phyloP scores from a whole-genome alignment of 23 tunicate species.

The Trididemnum miniatum region DNA sequence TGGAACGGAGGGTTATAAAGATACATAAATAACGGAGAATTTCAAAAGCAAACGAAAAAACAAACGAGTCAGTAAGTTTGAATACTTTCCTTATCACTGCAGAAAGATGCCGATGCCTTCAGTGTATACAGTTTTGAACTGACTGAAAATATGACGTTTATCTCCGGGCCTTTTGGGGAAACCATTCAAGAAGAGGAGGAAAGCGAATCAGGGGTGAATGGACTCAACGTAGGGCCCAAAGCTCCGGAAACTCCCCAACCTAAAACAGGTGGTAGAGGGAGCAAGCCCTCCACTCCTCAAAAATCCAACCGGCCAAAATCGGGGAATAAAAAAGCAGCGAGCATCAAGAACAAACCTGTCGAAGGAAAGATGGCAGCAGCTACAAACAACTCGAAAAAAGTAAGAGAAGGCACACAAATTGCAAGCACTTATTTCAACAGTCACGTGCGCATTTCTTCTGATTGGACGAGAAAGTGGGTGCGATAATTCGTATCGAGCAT shows the following conservation, averaged over 20 bases:
- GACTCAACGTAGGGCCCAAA: background rate
- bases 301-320: background rate
- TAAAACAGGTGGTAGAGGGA: background rate
- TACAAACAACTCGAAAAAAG: no score
- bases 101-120: conserved; percentile 66
- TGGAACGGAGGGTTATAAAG: no score
- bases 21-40: no score
- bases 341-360: background rate
- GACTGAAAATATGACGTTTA: conserved; percentile 62
- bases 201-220: conserved; percentile 4
- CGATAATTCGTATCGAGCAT: no score
- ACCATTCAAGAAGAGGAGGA: conserved; percentile 77
- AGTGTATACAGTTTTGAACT: conserved; percentile 94
- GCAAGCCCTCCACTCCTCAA: conserved; percentile 3
- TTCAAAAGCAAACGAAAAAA: no score
- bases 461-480: no score
- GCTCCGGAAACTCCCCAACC: background rate
- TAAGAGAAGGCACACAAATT: no score
- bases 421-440: no score
- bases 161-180: conserved; percentile 47
- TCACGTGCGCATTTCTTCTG: no score
- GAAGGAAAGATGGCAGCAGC: background rate
- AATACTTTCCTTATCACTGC: background rate
- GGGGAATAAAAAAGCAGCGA: background rate
- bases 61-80: no score